A percentile compares a stretch with the other conserved stretches of the same genome.
phyloP scores from a whole-genome alignment of 2,113 vertebrate species.

The Podocnemis expansa region DNA sequence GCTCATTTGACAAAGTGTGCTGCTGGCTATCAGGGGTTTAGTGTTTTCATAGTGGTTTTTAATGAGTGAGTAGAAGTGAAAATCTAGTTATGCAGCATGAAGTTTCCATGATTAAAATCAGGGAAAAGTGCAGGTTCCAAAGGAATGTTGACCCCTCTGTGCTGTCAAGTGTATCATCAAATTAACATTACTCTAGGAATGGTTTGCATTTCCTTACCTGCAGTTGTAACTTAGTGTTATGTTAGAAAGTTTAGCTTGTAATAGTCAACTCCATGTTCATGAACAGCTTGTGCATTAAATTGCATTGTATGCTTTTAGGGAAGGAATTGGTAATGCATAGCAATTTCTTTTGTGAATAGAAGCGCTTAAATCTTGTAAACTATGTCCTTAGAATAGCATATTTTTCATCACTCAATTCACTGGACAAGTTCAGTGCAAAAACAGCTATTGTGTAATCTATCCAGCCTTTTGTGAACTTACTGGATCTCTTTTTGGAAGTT shows the following conservation, averaged over 20 bases:
- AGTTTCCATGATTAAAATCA: background rate
- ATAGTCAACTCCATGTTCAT: background rate
- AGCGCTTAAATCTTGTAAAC: rapidly evolving
- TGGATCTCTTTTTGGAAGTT: background rate
- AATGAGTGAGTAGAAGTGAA: background rate
- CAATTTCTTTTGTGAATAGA: background rate
- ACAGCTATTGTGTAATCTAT: background rate
- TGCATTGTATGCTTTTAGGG: background rate
- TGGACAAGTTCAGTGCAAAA: background rate
- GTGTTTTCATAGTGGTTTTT: background rate
- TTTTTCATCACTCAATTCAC: background rate
- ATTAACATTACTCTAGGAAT: background rate
- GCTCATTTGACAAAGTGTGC: rapidly evolving
- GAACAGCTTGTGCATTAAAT: background rate
- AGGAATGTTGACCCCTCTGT: rapidly evolving
- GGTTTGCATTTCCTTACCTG: background rate
- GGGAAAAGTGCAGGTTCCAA: background rate
- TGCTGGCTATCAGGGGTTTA: rapidly evolving
- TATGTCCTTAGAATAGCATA: background rate
- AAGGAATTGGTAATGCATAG: background rate
- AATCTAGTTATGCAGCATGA: background rate
- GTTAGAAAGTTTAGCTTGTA: background rate
- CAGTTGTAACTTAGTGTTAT: background rate
- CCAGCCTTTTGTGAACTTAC: background rate
- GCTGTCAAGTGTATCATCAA: background rate